Base-by-base conservation (phyloP, 2,888 invertebrate genomes). In the Lymantria dispar region DNA sequence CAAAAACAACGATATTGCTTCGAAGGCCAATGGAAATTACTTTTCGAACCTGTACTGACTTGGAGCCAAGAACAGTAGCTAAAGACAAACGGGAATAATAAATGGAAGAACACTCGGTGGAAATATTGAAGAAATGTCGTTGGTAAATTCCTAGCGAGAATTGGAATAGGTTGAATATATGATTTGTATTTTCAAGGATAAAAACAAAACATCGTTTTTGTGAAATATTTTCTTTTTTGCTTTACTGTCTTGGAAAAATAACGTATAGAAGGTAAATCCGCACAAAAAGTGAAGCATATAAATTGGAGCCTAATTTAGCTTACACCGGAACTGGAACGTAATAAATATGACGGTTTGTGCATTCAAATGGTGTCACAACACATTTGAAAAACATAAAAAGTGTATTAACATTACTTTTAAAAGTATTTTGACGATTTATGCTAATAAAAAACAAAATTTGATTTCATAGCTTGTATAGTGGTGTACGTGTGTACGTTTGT, bases 51-150 rank as follows among this genome's bases (percentile, higher is more conserved):
- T 64, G 63, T 51, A 54, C 58, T 45, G 45, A 54, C 54, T 60
- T 40, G 15, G 40, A 62, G 56, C 65, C 60, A 62, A 63, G 60
- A 70, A 64, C 50, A 52, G 63, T 58, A 48, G 64, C 61, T 60
- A 59, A 70, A 68, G 68, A 72, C 71, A 70, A 74, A 70, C 63
- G 67, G 63, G 72, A 75, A 76, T 72, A 72, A 76, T 70, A 71
- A 74, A 71, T 67, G 63, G 52, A 45, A 62, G 52, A 75, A 68
- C 50, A 58, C 54, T 62, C 52, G 41, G 56, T 49, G 46, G 54
- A 58, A 56, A 54, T 68, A 66, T 64, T 64, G 53, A 57, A 54
- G 56, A 58, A 58, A 54, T 58, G 64, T 63, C 69, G 65, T 60
- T 63, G 62, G 60, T 59, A 62, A 67, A 59, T 60, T 67, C 59